phyloP scores from a whole-genome alignment of 2,113 vertebrate genomes.

The Manacus vitellinus region DNA sequence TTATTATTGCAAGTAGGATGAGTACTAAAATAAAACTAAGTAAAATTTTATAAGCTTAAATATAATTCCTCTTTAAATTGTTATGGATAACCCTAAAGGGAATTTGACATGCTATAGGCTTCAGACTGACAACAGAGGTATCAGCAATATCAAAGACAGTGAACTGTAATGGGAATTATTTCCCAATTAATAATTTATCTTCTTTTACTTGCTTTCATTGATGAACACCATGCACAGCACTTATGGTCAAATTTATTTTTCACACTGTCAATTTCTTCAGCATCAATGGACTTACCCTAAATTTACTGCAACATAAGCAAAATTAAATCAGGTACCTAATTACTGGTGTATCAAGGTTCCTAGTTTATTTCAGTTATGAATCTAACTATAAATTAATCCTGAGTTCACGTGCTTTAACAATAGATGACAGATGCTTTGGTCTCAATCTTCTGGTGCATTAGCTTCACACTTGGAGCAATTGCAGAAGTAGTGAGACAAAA shows the following conservation, averaged over 20 bases:
- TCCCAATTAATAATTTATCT: neutral
- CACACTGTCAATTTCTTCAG: neutral
- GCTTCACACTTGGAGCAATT: neutral
- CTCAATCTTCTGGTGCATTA: neutral
- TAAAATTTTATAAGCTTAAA: slow-evolving; percentile 14
- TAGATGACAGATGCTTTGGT: neutral
- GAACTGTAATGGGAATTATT: neutral
- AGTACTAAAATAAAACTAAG: slow-evolving; percentile 18
- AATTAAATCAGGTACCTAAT: neutral
- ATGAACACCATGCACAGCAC: neutral
- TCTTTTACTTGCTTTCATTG: neutral
- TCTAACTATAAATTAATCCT: neutral
- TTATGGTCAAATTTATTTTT: neutral
- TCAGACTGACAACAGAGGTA: neutral
- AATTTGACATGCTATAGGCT: neutral
- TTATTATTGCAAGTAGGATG: neutral
- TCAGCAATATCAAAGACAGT: neutral
- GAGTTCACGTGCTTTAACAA: neutral
- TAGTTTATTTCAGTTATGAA: neutral
- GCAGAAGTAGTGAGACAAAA: neutral
- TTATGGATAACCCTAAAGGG: neutral
- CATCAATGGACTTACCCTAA: neutral
- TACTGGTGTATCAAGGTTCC: neutral
- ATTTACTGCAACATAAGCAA: neutral
- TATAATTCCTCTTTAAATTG: neutral